A percentile compares a stretch with the other conserved stretches of the same genome.
phyloP scores from a whole-genome alignment of 2,113 vertebrate genomes.

The Kryptolebias marmoratus region DNA sequence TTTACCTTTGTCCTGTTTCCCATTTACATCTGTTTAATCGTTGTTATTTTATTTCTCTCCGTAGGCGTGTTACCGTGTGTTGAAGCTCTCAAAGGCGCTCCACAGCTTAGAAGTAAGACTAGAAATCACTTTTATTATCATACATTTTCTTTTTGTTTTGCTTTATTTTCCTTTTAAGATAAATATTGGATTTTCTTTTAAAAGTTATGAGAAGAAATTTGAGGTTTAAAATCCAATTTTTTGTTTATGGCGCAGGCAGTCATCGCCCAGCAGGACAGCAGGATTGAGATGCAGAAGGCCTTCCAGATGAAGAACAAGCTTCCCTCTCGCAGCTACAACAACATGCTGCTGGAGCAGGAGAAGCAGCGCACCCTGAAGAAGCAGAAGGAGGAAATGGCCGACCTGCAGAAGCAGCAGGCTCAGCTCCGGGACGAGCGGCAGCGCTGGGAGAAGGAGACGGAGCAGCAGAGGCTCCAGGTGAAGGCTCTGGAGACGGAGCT shows the following conservation, averaged over 20 bases:
- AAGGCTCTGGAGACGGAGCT: constrained; percentile 75
- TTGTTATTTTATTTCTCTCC: constrained; percentile 1
- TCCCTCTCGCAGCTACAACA: constrained; percentile 81
- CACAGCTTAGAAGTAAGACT: constrained; percentile 87
- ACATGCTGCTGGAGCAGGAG: constrained; percentile 90
- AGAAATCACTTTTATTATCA: neutral
- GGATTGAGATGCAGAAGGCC: constrained; percentile 81
- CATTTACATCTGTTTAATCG: neutral
- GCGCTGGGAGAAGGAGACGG: constrained; percentile 86
- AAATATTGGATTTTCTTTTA: too few species aligned
- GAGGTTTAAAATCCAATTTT: too few species aligned
- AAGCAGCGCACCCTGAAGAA: constrained; percentile 91
- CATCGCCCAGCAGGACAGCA: constrained; percentile 87
- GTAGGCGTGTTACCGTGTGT: constrained; percentile 84
- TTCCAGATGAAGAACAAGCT: constrained; percentile 80
- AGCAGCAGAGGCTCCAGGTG: constrained; percentile 75
- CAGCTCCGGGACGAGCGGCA: constrained; percentile 87
- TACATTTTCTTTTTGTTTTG: too few species aligned
- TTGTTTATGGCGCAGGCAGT: constrained; percentile 73
- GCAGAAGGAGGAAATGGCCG: constrained; percentile 87
- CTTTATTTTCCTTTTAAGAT: too few species aligned
- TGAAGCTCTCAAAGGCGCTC: constrained; percentile 81
- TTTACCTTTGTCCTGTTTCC: neutral
- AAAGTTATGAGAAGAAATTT: too few species aligned
- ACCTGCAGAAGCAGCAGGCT: constrained; percentile 84